Evolutionary conservation across 2,888 invertebrate genomes (phyloP).

Genomic region (Catocala fraxini): DNA sequence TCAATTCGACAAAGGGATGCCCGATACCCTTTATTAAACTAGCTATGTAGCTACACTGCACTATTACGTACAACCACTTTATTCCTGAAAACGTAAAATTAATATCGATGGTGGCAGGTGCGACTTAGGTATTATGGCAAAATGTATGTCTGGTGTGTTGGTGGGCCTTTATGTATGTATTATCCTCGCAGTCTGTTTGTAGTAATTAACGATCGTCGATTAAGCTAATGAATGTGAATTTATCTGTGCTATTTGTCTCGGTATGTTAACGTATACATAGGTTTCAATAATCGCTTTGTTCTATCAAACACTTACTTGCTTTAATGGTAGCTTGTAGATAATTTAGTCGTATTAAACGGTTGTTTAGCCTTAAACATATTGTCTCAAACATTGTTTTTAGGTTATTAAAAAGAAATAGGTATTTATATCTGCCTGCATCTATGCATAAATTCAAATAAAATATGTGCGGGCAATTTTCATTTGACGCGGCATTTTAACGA

Average conservation of each 20-base stretch:
- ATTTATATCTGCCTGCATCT: too few species aligned
- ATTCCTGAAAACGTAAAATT: background rate
- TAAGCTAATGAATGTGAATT: slow-evolving; percentile 54
- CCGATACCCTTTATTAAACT: slow-evolving; percentile 8
- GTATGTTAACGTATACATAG: slow-evolving; percentile 31
- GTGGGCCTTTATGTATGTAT: slow-evolving; percentile 30
- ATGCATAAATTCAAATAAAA: too few species aligned
- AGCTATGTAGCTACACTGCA: too few species aligned
- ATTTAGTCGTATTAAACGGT: too few species aligned
- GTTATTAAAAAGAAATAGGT: too few species aligned
- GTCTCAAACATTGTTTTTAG: too few species aligned
- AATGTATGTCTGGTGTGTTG: slow-evolving; percentile 40
- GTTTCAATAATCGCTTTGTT: slow-evolving; percentile 21
- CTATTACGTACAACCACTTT: background rate
- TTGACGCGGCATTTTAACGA: too few species aligned
- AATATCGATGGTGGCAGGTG: slow-evolving; percentile 17
- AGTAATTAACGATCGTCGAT: slow-evolving; percentile 52
- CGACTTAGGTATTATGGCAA: slow-evolving; percentile 11
- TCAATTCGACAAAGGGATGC: slow-evolving; percentile 36
- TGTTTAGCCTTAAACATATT: too few species aligned
- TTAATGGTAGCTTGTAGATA: too few species aligned
- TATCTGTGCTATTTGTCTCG: slow-evolving; percentile 44
- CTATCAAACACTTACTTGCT: background rate
- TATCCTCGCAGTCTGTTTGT: slow-evolving; percentile 39
- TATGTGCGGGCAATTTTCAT: too few species aligned